Base-by-base conservation (phyloP, 2,888 invertebrate species). In the Eudasyphora cyanicolor region DNA sequence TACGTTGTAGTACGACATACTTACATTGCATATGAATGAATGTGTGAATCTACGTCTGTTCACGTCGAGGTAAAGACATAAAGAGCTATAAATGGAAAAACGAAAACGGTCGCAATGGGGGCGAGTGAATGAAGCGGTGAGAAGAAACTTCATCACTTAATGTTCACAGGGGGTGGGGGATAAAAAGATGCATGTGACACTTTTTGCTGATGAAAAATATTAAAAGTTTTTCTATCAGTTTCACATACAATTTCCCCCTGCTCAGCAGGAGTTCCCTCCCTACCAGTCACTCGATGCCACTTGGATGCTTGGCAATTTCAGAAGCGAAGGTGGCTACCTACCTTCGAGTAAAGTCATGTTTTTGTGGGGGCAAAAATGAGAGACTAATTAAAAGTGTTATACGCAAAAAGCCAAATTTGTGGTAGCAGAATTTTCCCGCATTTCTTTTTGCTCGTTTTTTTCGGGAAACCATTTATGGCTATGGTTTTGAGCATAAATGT, bases 361-460 rank as follows among this genome's bases (percentile, higher is more conserved):
- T 42, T 67, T 21, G n/a, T n/a, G n/a, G n/a, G n/a, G 21, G 67
- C 21, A 21, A 21, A 42, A n/a, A 51, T 17, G 51, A 54, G 54
- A 71, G 3, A 35, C 32, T 35, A 71, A 54, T 71, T 54, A 71
- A 49, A 71, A 71, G 71, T 71, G 71, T 35, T 71, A 54, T 54
- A 71, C 21, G 24, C 21, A 5, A 19, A 19, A 51, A 51, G n/a
- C 45, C 32, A 32, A 4, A 49, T 19, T 19, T 60, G n/a, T 60
- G 49, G 49, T 14, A 7, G 14, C n/a, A 49, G n/a, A 14, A 4
- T 24, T 60, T 1, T 60, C 12, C 29, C 29, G 29, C 49, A 29
- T 51, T 51, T 51, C 3, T 51, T 51, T 45, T 45, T 45, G n/a
- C n/a, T 3, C 38, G 12, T 8, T 8, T n/a, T n/a, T 45, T 45